Evolutionary conservation across 2,888 invertebrate genomes (phyloP), one percentile per base, ranked within the genome.

Genomic region (Drosophila anomelani): DNA sequence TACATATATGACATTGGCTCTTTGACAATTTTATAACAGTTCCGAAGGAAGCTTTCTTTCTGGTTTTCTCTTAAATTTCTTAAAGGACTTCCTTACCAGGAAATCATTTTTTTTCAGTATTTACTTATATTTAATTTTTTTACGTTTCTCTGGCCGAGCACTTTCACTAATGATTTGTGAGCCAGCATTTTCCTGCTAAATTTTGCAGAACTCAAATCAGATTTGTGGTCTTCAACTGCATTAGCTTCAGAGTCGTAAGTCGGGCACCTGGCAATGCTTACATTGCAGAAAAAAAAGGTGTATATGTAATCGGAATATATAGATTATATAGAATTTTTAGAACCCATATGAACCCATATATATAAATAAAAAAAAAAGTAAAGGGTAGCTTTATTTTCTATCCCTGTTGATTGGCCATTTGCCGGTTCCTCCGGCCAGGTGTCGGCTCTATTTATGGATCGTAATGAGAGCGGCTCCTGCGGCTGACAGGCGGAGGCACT

Each of bases 361-460:
- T 20, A 20, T 20, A 20, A 8, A 13, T 44, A 13, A 20, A 8
- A 13, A 20, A 8, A 13, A 23, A 6, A 3, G 20, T 1, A 15
- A 2, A 1, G 15, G 26, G 46, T 23, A 15, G 1, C 26, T 9
- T 7, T 1, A n/a, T 12, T 47, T 47, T 51, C 20, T 34, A 2
- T 1, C 9, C 9, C 13, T 20, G 34, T 20, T 15, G 5, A 3
- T 5, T 49, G 57, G n/a, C 57, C 57, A 57, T 57, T 57, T 47
- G 46, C 20, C 15, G 15, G 29, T 12, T 29, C 20, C 62, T 34
- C 34, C 47, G 63, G 47, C 47, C 67, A 67, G 58, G 74, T 69
- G 74, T 74, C 75, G 73, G 66, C 54, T 71, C 55, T 55, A 73
- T 74, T 71, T 64, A 74, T 74, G 55, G 49, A 44, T 36, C 75